Evolutionary conservation across 2,113 vertebrate genomes (phyloP).

Genomic region (Melanocharis versteri): DNA sequence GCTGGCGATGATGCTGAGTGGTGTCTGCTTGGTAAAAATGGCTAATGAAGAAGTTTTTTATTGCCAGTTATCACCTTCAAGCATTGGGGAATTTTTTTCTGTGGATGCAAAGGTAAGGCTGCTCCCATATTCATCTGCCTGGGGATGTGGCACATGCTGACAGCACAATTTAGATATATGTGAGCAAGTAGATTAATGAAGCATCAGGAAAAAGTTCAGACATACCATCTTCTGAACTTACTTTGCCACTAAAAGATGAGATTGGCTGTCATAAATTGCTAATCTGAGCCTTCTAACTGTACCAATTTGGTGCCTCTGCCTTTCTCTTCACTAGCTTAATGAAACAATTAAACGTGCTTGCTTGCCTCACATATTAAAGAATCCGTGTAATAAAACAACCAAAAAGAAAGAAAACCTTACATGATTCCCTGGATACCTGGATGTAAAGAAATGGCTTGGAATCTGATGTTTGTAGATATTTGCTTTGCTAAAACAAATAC

Average conservation of each 20-base stretch:
- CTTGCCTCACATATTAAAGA: neutral
- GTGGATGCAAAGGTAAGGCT: neutral
- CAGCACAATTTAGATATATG: neutral
- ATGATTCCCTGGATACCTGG: neutral
- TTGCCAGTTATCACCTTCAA: neutral
- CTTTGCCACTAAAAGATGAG: neutral
- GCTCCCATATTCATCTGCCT: neutral
- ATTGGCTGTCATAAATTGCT: neutral
- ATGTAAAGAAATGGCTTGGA: neutral
- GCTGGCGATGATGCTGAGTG: accelerated
- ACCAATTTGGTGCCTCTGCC: neutral
- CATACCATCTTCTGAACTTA: neutral
- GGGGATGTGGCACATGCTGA: neutral
- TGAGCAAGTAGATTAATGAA: neutral
- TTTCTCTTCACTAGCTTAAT: neutral
- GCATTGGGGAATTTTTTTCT: neutral
- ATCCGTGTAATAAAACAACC: neutral
- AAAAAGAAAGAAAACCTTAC: neutral
- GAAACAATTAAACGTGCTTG: neutral
- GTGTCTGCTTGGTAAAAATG: neutral
- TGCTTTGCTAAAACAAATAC: neutral
- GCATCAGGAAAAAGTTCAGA: neutral
- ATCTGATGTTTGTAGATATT: neutral
- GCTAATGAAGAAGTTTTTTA: neutral
- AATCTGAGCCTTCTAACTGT: neutral